Percentiles rank a stretch among this genome's conserved stretches.
These are phyloP conservation scores for Lissonota sp. DNA, from an alignment of 2,888 invertebrate genomes.

Conservation along the genomic window DNA sequence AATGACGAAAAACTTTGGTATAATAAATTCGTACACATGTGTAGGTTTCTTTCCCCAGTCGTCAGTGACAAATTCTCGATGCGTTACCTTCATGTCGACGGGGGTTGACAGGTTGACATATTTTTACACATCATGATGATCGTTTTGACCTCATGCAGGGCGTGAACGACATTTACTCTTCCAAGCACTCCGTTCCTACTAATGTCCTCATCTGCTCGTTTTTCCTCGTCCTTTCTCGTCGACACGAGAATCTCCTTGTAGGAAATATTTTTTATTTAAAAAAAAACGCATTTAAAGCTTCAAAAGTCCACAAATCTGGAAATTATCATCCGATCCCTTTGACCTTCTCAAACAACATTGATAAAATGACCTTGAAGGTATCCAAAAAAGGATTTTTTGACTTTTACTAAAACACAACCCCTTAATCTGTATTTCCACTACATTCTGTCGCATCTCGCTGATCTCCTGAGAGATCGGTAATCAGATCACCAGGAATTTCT, in stretches of 20 bases:
- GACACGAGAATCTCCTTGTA: conserved; percentile 14
- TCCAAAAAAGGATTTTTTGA: too few relatives aligned
- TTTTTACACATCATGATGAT: conserved; percentile 23
- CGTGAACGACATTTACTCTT: conserved; percentile 2
- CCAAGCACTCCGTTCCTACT: not conserved
- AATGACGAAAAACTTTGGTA: conserved; percentile 22
- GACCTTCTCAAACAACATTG: too few relatives aligned
- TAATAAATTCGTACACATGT: conserved; percentile 39
- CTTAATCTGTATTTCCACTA: too few relatives aligned
- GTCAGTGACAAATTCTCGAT: conserved; percentile 25
- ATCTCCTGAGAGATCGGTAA: too few relatives aligned
- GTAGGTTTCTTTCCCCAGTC: not conserved
- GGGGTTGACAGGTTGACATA: conserved; percentile 19
- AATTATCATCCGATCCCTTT: too few relatives aligned
- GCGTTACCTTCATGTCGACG: conserved; percentile 35
- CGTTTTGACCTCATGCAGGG: conserved; percentile 5
- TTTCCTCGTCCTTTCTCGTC: not conserved
- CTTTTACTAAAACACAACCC: too few relatives aligned
- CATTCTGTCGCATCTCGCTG: too few relatives aligned
- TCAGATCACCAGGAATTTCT: too few relatives aligned
- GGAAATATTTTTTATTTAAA: not conserved
- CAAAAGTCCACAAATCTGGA: too few relatives aligned
- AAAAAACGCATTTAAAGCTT: too few relatives aligned
- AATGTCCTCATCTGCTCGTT: not conserved
- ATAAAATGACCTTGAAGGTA: too few relatives aligned